Base-by-base conservation (phyloP, 2,888 invertebrate species). In the Dicyrtoma fusca region DNA sequence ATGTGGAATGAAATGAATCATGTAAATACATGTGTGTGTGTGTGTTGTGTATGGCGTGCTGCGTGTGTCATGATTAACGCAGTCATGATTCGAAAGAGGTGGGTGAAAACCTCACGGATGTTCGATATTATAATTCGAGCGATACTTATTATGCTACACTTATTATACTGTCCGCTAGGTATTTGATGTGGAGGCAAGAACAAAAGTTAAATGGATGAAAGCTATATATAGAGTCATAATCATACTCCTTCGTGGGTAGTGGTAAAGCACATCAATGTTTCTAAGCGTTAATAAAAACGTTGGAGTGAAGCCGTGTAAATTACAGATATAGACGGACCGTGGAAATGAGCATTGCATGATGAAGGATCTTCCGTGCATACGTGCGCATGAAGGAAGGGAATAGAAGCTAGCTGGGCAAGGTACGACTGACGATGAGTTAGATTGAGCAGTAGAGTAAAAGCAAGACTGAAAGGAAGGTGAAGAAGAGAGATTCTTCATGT, bases 81-180 rank as follows among this genome's bases (percentile, higher is more conserved):
- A 53, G 51, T 23, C 66, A 68, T 68, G 66, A 68, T 68, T 68
- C 34, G 66, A 68, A 65, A 68, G 66, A 57, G 66, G 66, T 68
- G 66, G 66, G 66, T 68, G 57, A 55, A 55, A 68, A 57, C 19
- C 66, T 68, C 66, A 68, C 66, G 66, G 66, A 68, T 26, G 47
- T 51, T 64, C 49, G 59, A 59, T 59, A 26, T 59, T 59, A 8
- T 6, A 59, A 59, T 26, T 59, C 23, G 25, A 3, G 34, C 34
- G 34, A 34, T 34, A 34, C 34, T 34, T 34, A 34, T 57, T 21
- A 25, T 11, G 57, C 14, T 57, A 23, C 25, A 57, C 21, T 17
- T 23, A 34, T 34, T 34, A 34, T 34, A 34, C 8, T 34, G 34
- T 34, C 34, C 34, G 34, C 34, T 34, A 34, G 34, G 34, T 34